Evolutionary conservation across 1,140 invertebrate genomes (phyloP), one percentile per base, ranked within the genome.

Genomic region (Halesus radiatus): DNA sequence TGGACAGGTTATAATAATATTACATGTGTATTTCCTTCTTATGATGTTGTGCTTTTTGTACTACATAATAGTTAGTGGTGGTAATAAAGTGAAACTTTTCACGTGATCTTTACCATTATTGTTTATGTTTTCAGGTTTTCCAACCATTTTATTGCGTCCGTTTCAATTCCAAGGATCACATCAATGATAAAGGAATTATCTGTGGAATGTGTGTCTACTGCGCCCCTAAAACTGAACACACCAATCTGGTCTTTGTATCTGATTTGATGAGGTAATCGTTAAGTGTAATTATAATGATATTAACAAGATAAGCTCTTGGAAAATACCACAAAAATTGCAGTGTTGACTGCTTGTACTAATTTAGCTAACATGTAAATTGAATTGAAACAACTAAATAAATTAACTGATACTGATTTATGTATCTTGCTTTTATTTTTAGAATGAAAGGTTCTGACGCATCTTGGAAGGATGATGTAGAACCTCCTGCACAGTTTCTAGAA

Each of bases 391-490:
- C 32, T 37, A 37, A 37, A 6, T 45, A 45, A 45, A 45, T 45
- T 10, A 1, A 45, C 1, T 45, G 37, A 45, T 1, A 13, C 10
- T 1, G 37, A 45, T 45, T 45, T 45, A 45, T 45, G 37, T 13
- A 13, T 45, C 8, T 45, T 32, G 32, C 0, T 32, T 64, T 68
- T 70, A 82, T 85, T 80, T 90, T 90, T 23, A 95, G 94, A 86
- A 87, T 93, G 53, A 95, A 93, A 89, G 95, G 94, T 4, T 93
- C 92, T 15, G 96, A 98, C 91, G 94, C 96, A 4, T 95, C 94
- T 5, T 97, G 96, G 93, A 91, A 94, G 85, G 90, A 96, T 85
- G 94, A 97, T 85, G 90, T 93, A 60, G 97, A 98, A 86, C 93
- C 95, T 45, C 96, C 96, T 3, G 85, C 88, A 1, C 90, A 91